These are phyloP conservation scores for Benitochromis conjunctus DNA, from an alignment of 2,113 vertebrate genomes.

Conservation along the genomic window DNA sequence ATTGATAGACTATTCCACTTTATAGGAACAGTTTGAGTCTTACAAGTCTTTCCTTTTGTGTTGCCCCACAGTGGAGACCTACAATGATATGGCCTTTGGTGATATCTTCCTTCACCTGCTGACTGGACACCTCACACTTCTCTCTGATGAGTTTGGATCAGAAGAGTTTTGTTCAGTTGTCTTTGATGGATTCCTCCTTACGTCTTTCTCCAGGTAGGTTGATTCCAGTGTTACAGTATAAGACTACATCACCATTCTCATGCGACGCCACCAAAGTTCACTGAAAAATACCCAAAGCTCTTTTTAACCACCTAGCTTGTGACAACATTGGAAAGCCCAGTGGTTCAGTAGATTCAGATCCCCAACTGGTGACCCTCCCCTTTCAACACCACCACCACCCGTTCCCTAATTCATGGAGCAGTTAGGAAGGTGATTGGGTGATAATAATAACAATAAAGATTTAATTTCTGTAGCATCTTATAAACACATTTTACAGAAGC, in stretches of 20 bases:
- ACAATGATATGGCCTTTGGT: slow-evolving; percentile 89
- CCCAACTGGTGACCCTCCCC: neutral
- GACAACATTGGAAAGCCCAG: accelerated
- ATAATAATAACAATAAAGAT: accelerated
- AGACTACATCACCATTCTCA: accelerated
- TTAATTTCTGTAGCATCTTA: neutral
- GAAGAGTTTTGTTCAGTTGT: slow-evolving; percentile 91
- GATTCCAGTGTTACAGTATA: neutral
- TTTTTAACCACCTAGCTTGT: accelerated
- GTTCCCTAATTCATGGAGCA: accelerated
- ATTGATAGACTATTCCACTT: accelerated
- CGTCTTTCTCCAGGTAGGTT: slow-evolving; percentile 84
- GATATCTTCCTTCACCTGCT: slow-evolving; percentile 98
- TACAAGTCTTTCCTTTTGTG: neutral
- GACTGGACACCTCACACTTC: slow-evolving; percentile 86
- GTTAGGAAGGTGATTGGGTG: neutral
- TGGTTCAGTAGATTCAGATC: neutral
- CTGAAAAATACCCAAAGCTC: neutral
- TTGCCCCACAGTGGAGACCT: slow-evolving; percentile 81
- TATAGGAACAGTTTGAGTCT: accelerated
- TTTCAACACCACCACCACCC: neutral
- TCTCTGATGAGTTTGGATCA: slow-evolving; percentile 87
- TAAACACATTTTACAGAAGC: neutral
- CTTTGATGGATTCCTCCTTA: slow-evolving; percentile 91
- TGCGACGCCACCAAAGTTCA: neutral